These are phyloP conservation scores for Lepisosteus osseus DNA, from an alignment of 2,113 vertebrate genomes.

Conservation along the genomic window DNA sequence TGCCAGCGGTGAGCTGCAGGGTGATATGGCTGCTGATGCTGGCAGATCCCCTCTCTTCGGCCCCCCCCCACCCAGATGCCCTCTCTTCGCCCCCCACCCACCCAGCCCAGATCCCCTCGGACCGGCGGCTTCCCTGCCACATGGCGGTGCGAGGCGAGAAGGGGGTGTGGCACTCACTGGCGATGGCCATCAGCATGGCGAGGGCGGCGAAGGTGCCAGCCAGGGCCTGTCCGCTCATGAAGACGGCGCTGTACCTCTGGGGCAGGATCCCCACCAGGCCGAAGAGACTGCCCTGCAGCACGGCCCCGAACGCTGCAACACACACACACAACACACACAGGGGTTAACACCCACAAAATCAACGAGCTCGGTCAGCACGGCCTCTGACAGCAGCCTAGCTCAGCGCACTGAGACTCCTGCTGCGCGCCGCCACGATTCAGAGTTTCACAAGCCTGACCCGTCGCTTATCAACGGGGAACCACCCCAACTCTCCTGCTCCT, in stretches of 20 bases:
- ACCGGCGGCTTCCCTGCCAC: too few relatives aligned
- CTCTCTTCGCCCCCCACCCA: too few relatives aligned
- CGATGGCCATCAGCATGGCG: conserved; percentile 77
- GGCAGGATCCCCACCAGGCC: conserved; percentile 78
- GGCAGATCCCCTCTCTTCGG: too few relatives aligned
- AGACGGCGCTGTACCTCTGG: conserved; percentile 73
- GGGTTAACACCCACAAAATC: background rate
- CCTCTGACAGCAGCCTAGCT: background rate
- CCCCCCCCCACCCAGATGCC: too few relatives aligned
- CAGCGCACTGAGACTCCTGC: background rate
- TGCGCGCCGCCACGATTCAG: background rate
- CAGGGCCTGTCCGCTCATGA: conserved; percentile 83
- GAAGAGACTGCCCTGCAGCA: conserved; percentile 81
- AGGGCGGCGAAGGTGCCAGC: conserved; percentile 80
- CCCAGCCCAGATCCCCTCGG: too few relatives aligned
- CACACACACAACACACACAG: background rate
- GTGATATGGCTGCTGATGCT: too few relatives aligned
- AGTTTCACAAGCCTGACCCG: too few relatives aligned
- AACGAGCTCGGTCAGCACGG: too few relatives aligned
- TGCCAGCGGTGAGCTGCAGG: too few relatives aligned
- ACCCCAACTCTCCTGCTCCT: too few relatives aligned
- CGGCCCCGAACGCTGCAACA: conserved; percentile 70
- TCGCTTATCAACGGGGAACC: too few relatives aligned
- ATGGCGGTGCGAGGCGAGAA: too few relatives aligned
- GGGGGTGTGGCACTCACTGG: conserved; percentile 64